Evolutionary conservation across 2,888 invertebrate species (phyloP), one percentile per base, ranked within the genome.

Genomic region (Boloria selene): DNA sequence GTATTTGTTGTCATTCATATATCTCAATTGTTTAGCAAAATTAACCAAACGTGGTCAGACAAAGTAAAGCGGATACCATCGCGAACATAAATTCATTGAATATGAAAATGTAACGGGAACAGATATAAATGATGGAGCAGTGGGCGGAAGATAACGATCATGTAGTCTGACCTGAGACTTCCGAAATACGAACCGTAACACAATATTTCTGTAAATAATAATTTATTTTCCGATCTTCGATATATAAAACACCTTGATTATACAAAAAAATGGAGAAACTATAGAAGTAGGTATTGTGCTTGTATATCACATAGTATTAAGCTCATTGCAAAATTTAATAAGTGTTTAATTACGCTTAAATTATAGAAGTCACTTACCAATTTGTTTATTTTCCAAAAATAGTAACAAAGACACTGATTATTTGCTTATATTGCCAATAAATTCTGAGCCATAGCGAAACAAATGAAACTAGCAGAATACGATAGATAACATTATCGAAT

Each of bases 91-190:
- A 70, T 60, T 64, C 60, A 70, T 69, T 59, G 65, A 65, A 60
- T 55, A 69, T 65, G 54, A 61, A 68, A 66, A 70, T 56, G 58
- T 71, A 73, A 74, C 68, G 68, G 72, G 70, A 72, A 60, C 71
- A 61, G 64, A 70, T 68, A 69, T 66, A 67, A 72, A 63, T 70
- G 67, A 61, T 64, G 52, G 63, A 54, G 54, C 56, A 73, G 77
- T 75, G 76, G 79, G 79, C 86, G 86, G 84, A 86, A 82, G 75
- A 77, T 70, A 68, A 60, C 78, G 81, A 84, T 85, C 82, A 75
- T 71, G 70, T 50, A 50, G 52, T 53, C 13, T 50, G 49, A 58
- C 56, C 52, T 47, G 61, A 61, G 26, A 22, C 13, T 44, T 64
- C 47, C 13, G 31, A 61, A 55, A 49, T n/a, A 45, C 31, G 17